phyloP scores from a whole-genome alignment of 2,113 vertebrate species.

The Cyanistes caeruleus region DNA sequence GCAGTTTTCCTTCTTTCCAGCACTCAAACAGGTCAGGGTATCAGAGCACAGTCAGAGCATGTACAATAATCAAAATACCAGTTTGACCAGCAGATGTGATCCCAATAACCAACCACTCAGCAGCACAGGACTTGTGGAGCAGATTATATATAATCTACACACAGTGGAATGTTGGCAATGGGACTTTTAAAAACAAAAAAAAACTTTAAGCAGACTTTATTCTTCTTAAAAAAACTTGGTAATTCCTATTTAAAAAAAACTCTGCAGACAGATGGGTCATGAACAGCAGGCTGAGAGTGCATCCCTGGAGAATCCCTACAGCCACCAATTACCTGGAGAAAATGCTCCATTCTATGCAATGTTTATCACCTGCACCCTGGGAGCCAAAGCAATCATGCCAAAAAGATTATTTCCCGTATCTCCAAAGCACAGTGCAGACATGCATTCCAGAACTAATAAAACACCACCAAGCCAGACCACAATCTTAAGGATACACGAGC shows the following conservation, averaged over 20 bases:
- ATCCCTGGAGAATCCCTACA: not conserved
- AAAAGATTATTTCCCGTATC: not conserved
- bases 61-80: not conserved
- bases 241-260: not conserved
- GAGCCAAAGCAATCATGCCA: constrained; percentile 29
- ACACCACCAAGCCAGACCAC: not conserved
- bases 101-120: not conserved
- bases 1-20: not conserved
- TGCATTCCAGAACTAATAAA: constrained; percentile 1
- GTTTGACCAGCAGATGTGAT: not conserved
- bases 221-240: not conserved
- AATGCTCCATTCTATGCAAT: not conserved
- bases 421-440: not conserved
- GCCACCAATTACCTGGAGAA: not conserved
- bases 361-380: not conserved
- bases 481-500: not conserved
- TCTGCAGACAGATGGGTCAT: not conserved
- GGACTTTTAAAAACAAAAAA: not conserved
- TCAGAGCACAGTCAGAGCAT: not conserved
- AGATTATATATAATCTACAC: not conserved
- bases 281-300: not conserved
- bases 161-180: not conserved
- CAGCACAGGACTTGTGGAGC: not conserved
- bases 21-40: not conserved
- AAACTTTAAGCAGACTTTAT: not conserved